Percentiles rank a stretch among this genome's conserved stretches.
phyloP scores from a whole-genome alignment of 2,113 vertebrate species.

The Excalfactoria chinensis region DNA sequence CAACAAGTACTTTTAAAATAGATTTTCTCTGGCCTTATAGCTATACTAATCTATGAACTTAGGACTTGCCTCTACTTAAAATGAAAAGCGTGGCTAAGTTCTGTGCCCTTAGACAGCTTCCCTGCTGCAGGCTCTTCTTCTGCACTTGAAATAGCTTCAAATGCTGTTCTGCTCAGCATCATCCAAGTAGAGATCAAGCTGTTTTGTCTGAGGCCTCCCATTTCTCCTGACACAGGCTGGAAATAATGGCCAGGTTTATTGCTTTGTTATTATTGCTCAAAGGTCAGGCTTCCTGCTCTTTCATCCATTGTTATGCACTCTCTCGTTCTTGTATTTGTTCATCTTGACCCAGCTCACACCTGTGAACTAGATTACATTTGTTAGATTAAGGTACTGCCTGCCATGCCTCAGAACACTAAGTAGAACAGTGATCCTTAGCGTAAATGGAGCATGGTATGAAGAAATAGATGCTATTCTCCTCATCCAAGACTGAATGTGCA shows the following conservation, averaged over 20 bases:
- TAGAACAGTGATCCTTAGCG: slow-evolving; percentile 37
- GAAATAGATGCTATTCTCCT: slow-evolving; percentile 26
- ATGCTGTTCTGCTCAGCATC: slow-evolving; percentile 7
- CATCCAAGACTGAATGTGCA: neutral
- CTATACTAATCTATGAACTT: neutral
- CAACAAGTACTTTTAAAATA: neutral
- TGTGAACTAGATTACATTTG: slow-evolving; percentile 17
- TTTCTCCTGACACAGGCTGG: slow-evolving; percentile 17
- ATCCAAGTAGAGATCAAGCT: neutral
- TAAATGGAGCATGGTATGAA: slow-evolving; percentile 19
- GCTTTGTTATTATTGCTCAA: slow-evolving; percentile 34
- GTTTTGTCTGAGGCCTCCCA: neutral
- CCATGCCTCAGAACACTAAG: slow-evolving; percentile 5
- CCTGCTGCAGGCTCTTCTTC: neutral
- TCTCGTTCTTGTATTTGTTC: slow-evolving; percentile 47
- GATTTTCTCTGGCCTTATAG: neutral
- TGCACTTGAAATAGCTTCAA: neutral
- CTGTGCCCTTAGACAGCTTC: neutral
- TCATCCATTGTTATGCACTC: neutral
- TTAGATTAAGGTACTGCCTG: slow-evolving; percentile 39
- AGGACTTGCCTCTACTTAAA: neutral
- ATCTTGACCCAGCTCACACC: slow-evolving; percentile 25
- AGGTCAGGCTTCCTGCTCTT: neutral
- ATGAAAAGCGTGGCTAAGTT: neutral
- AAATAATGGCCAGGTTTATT: slow-evolving; percentile 55